phyloP scores from a whole-genome alignment of 2,797 vertebrate species.

The Amphiprion clarkii region DNA sequence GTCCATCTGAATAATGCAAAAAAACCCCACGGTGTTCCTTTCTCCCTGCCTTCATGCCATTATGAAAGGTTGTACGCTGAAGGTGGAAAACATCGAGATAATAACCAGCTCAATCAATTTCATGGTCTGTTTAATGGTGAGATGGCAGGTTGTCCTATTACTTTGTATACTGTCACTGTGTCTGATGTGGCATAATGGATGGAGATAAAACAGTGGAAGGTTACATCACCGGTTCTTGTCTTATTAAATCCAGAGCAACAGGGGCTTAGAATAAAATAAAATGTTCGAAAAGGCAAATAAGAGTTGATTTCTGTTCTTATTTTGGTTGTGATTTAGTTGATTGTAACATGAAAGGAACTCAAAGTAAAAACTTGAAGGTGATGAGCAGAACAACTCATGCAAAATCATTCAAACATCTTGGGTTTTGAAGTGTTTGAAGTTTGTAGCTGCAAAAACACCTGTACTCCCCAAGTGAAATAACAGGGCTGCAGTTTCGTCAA shows the following conservation, averaged over 20 bases:
- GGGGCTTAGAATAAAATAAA: conserved; percentile 26
- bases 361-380: conserved; percentile 1
- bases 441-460: too few relatives aligned
- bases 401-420: conserved; percentile 10
- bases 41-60: conserved; percentile 31
- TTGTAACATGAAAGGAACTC: not conserved
- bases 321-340: not conserved
- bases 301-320: not conserved
- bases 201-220: conserved; percentile 44
- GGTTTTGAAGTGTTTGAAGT: not conserved
- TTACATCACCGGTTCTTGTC: conserved; percentile 33
- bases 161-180: conserved; percentile 48
- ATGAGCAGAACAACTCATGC: not conserved
- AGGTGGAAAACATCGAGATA: conserved; percentile 50
- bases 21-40: not conserved
- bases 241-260: conserved; percentile 42
- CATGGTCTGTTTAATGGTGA: conserved; percentile 65
- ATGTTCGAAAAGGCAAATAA: conserved; percentile 11
- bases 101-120: conserved; percentile 64
- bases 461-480: too few relatives aligned
- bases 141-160: conserved; percentile 59
- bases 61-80: conserved; percentile 39
- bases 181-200: conserved; percentile 58
- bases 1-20: conserved; percentile 33
- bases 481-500: too few relatives aligned